Evolutionary conservation across 2,113 vertebrate genomes (phyloP).

Genomic region (Telmatochromis bifrenatus): DNA sequence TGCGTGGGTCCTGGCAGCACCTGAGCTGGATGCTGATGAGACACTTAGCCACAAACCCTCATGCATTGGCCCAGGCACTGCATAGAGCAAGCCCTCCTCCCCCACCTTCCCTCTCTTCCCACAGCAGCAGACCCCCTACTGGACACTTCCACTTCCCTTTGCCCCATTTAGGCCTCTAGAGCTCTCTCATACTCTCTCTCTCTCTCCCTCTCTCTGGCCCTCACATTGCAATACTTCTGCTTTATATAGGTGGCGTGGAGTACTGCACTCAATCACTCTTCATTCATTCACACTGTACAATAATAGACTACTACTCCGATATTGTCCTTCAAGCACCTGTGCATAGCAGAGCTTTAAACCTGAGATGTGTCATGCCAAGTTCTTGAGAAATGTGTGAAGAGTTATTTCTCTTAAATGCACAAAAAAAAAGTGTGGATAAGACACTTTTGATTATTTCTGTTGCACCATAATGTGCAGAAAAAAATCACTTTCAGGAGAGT

Average conservation of each 20-base stretch:
- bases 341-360: conserved; percentile 35
- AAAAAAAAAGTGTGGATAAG: neutral
- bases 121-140: conserved; percentile 74
- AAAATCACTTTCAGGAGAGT: neutral
- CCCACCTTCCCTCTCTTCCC: conserved; percentile 78
- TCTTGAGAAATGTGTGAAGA: conserved; percentile 21
- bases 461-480: neutral
- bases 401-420: conserved; percentile 3
- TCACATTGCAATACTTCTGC: conserved; percentile 48
- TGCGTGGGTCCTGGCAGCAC: conserved; percentile 89
- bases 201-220: conserved; percentile 30
- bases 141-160: conserved; percentile 82
- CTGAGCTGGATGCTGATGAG: conserved; percentile 99
- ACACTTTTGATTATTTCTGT: neutral
- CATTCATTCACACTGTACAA: conserved; percentile 61
- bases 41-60: conserved; percentile 96
- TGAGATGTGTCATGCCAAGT: conserved; percentile 7
- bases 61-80: conserved; percentile 83
- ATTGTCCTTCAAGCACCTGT: conserved; percentile 54
- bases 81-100: conserved; percentile 80
- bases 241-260: conserved; percentile 58
- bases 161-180: conserved; percentile 59
- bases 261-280: conserved; percentile 66
- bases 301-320: conserved; percentile 47
- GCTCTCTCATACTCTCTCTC: conserved; percentile 33